Percentiles rank a stretch among this genome's conserved stretches.
These are phyloP conservation scores for Hyla sarda DNA, from an alignment of 2,113 vertebrate species.

Conservation along the genomic window DNA sequence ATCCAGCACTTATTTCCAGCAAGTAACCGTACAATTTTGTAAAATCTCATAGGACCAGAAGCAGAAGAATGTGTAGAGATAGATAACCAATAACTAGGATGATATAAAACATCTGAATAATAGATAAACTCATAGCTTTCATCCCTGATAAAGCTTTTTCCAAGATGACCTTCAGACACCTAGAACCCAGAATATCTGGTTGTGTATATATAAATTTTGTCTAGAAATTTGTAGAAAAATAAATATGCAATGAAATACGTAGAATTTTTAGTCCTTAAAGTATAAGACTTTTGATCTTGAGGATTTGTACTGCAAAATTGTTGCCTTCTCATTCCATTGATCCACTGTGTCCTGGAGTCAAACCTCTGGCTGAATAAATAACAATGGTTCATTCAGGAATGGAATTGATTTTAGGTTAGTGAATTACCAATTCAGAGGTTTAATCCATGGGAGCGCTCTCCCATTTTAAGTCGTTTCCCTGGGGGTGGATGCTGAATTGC, in stretches of 20 bases:
- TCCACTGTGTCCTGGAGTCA: constrained; percentile 12
- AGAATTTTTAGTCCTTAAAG: not conserved
- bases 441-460: constrained; percentile 33
- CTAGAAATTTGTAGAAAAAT: no score
- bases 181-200: not conserved
- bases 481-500: constrained; percentile 36
- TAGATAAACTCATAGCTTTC: not conserved
- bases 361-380: constrained; percentile 29
- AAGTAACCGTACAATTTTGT: no score
- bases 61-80: not conserved
- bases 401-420: constrained; percentile 41
- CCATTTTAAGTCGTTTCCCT: constrained; percentile 35
- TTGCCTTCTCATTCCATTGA: constrained; percentile 19
- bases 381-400: constrained; percentile 35
- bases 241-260: not conserved
- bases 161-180: not conserved
- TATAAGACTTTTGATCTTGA: not conserved
- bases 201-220: no score
- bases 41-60: not conserved
- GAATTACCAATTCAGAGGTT: constrained; percentile 48
- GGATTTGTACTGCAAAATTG: not conserved
- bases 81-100: not conserved
- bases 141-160: not conserved
- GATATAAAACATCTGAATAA: not conserved
- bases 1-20: not conserved